Conservation (phyloP, 2,888 invertebrate genomes). For the Lithophane ornitopus region DNA sequence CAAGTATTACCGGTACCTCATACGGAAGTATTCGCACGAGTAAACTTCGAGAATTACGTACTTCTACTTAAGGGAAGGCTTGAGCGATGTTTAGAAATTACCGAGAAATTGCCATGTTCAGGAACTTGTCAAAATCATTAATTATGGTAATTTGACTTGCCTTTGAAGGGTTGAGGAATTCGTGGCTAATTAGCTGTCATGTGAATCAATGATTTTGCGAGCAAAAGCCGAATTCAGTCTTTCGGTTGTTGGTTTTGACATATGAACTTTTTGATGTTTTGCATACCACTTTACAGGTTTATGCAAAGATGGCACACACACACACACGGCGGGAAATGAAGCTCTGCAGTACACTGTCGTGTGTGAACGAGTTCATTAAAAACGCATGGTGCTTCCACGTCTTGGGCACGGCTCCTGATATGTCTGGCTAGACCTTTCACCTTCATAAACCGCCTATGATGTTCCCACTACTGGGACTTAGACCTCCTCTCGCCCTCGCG, state of each 20-base stretch:
- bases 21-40: constrained; percentile 10
- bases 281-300: neutral
- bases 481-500: too few species aligned
- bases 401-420: neutral
- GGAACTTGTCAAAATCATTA: constrained; percentile 23
- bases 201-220: constrained; percentile 4
- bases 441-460: too few species aligned
- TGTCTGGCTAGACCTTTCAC: neutral
- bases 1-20: constrained; percentile 7
- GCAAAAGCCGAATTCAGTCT: neutral
- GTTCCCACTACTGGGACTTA: too few species aligned
- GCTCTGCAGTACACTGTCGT: neutral
- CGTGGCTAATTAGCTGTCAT: constrained; percentile 27
- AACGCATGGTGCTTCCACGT: too few species aligned
- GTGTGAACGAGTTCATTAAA: neutral
- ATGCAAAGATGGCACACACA: neutral
- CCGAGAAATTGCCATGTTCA: constrained; percentile 29
- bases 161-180: constrained; percentile 12
- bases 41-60: neutral
- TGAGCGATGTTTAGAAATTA: constrained; percentile 16
- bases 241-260: neutral
- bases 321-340: neutral
- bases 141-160: constrained; percentile 43
- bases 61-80: neutral
- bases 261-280: neutral